Evolutionary conservation across 1,140 invertebrate species (phyloP).

Genomic region (Riptortus pedestris): DNA sequence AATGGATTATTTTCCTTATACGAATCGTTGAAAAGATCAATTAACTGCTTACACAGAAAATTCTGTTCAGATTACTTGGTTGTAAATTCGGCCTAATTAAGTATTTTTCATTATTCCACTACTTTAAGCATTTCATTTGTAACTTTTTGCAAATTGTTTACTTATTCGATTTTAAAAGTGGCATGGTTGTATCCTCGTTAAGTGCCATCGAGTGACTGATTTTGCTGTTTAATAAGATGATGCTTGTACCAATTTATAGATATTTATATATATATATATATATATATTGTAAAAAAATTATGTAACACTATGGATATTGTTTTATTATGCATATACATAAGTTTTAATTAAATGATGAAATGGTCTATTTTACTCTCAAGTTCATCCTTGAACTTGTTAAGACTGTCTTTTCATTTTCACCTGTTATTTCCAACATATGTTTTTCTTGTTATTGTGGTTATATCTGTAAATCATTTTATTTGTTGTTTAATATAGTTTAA

Average conservation of each 20-base stretch:
- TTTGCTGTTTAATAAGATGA: slow-evolving; percentile 1
- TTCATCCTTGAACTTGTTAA: background rate
- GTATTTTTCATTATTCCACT: no score
- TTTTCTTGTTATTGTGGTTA: slow-evolving; percentile 17
- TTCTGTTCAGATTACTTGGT: no score
- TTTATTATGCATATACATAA: background rate
- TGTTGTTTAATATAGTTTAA: slow-evolving; percentile 27
- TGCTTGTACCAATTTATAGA: background rate
- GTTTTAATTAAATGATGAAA: slow-evolving; percentile 8
- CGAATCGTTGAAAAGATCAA: no score
- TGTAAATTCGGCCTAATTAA: no score
- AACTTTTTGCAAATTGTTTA: no score
- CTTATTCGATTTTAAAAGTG: no score
- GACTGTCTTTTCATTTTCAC: slow-evolving; percentile 6
- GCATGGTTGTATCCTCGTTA: slow-evolving; percentile 5
- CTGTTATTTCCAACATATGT: slow-evolving; percentile 13
- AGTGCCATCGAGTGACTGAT: slow-evolving; percentile 20
- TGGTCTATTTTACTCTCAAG: background rate
- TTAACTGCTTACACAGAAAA: no score
- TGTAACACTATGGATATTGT: slow-evolving; percentile 1
- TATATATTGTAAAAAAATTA: background rate
- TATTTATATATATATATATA: background rate
- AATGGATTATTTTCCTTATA: no score
- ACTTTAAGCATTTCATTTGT: no score
- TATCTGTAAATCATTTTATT: slow-evolving; percentile 22